These are phyloP conservation scores for Todiramphus chloris DNA, from an alignment of 2,113 vertebrate species.

Conservation along the genomic window DNA sequence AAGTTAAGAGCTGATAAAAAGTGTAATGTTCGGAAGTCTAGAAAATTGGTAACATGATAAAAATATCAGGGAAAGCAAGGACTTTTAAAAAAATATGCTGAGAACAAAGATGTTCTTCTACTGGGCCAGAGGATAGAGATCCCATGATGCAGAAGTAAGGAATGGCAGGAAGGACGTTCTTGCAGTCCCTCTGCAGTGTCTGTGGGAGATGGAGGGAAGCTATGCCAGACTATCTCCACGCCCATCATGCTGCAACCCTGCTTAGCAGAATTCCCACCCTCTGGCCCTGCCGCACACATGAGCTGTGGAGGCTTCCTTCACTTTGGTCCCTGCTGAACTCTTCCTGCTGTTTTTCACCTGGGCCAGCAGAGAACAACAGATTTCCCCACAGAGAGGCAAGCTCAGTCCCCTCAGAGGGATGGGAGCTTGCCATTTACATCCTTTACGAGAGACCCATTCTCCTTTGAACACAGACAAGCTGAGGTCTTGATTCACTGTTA, in stretches of 20 bases:
- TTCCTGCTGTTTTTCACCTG: neutral
- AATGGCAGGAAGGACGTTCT: neutral
- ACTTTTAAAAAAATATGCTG: neutral
- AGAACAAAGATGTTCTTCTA: neutral
- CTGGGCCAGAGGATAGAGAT: neutral
- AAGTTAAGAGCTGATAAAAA: neutral
- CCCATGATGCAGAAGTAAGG: neutral
- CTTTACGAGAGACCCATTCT: neutral
- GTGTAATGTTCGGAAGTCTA: neutral
- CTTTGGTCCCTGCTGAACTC: neutral
- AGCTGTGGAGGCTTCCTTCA: neutral
- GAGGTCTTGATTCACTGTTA: neutral
- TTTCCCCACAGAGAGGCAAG: neutral
- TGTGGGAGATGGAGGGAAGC: neutral
- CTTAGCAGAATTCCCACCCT: neutral
- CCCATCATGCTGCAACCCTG: neutral
- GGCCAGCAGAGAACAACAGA: neutral
- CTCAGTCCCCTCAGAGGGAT: fast-evolving
- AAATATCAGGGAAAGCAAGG: neutral
- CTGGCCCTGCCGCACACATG: neutral
- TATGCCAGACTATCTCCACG: neutral
- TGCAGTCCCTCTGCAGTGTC: neutral
- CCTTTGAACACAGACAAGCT: neutral
- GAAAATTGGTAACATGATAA: neutral
- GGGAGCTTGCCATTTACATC: neutral